Base-by-base conservation (phyloP, 2,888 invertebrate species). In the Melanotus villosus region DNA sequence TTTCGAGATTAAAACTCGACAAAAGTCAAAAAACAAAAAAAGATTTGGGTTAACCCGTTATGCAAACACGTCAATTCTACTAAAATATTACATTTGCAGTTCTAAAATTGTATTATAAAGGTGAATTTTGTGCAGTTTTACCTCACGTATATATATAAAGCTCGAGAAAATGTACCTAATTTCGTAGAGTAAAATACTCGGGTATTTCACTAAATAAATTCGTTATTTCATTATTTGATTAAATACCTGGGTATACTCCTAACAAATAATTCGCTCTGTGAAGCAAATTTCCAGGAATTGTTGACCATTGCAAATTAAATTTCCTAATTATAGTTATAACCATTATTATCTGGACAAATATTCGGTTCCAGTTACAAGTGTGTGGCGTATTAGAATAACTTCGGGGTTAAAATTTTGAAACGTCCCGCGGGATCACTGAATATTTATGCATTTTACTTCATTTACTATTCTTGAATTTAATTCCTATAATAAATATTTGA, bases 211-310 rank as follows among this genome's bases (percentile, higher is more conserved):
- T 65, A 66, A 66, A 66, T 60, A 66, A 60, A 66, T 66, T 66
- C 66, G 66, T 66, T 66, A 66, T 66, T 60, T 66, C 52, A 66
- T 66, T 59, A 66, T 66, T 54, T 60, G 60, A 66, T 65, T 65
- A 65, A 65, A 58, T 65, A 65, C 47, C 59, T 60, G 32, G 58
- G 58, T 30, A 58, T 58, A 41, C 58, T 58, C n/a, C 58, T 30
- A 58, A 58, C 58, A 26, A 58, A 58, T 58, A 58, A 58, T 58
- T 58, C 26, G 38, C 58, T 26, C 7, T 26, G 41, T 41, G 26
- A 30, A n/a, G 43, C 14, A 19, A 36, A 56, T 58, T 58, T 58
- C 14, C 58, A 38, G 10, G 14, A 36, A 58, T 38, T 41, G 58
- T 58, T 58, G 58, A 41, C 58, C 58, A 43, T 23, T 30, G 21